Percentiles rank a stretch among this genome's conserved stretches.
Evolutionary conservation across 2,113 vertebrate species (phyloP).

Genomic region (Burhinus oedicnemus): DNA sequence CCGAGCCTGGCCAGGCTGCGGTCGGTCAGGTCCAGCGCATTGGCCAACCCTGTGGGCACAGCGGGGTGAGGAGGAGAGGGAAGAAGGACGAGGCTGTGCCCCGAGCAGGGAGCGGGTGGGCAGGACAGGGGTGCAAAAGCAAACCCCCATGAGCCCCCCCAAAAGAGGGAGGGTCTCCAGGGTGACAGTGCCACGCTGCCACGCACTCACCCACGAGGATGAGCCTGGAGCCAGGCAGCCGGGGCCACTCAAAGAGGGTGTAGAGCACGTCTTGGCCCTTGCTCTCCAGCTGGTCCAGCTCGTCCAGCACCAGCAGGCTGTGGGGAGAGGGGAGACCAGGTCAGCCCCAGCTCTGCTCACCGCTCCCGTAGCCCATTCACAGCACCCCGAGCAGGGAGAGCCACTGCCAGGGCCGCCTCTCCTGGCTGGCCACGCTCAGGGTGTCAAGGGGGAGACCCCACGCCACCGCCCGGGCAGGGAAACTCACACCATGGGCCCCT

Average conservation of each 20-base stretch:
- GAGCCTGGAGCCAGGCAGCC: slow-evolving; percentile 83
- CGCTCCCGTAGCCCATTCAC: fast-evolving
- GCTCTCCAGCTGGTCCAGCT: slow-evolving; percentile 97
- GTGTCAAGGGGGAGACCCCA: neutral
- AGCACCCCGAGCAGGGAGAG: neutral
- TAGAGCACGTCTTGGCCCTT: slow-evolving; percentile 94
- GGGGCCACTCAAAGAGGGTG: slow-evolving; percentile 94
- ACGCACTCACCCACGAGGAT: slow-evolving; percentile 86
- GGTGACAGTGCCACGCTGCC: neutral
- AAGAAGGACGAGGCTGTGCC: neutral
- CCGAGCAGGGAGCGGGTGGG: neutral
- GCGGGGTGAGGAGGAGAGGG: neutral
- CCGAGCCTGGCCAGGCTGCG: slow-evolving; percentile 85
- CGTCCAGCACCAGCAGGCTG: slow-evolving; percentile 92
- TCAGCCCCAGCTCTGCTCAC: neutral
- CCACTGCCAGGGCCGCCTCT: neutral
- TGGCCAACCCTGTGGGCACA: slow-evolving; percentile 84
- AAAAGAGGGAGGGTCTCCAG: neutral
- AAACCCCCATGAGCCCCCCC: neutral
- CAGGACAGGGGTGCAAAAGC: neutral
- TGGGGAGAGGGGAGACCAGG: neutral
- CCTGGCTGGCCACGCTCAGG: fast-evolving
- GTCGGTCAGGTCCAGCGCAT: slow-evolving; percentile 92
- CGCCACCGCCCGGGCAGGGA: fast-evolving
- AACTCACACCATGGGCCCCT: slow-evolving; percentile 90